A percentile compares a stretch with the other conserved stretches of the same genome.
phyloP scores from a whole-genome alignment of 2,113 vertebrate genomes.

The Paramormyrops kingsleyae region DNA sequence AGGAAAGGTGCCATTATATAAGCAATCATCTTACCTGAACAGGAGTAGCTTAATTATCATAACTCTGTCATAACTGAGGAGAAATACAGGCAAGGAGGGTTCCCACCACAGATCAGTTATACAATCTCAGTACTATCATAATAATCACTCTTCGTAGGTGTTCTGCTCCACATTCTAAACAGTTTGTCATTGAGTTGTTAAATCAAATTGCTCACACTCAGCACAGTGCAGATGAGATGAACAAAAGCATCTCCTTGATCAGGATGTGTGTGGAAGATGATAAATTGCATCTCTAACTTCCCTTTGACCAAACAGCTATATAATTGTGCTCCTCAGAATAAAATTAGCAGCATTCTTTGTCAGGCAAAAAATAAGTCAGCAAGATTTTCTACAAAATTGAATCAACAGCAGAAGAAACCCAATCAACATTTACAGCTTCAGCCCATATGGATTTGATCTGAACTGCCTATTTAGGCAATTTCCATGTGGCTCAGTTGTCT shows the following conservation, averaged over 20 bases:
- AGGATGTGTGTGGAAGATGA: not conserved
- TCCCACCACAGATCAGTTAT: not conserved
- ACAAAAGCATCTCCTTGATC: not conserved
- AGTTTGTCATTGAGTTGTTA: slow-evolving; percentile 1
- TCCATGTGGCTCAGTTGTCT: not conserved
- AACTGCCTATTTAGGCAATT: not conserved
- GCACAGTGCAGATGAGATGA: not conserved
- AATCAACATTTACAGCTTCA: not conserved
- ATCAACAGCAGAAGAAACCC: not conserved
- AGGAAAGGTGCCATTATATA: not conserved
- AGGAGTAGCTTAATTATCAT: not conserved
- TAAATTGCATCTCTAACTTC: not conserved
- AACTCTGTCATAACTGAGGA: not conserved
- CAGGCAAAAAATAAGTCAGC: not conserved
- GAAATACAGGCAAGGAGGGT: not conserved
- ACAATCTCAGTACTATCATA: not conserved
- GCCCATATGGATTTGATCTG: not conserved
- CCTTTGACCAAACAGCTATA: not conserved
- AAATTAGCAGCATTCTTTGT: not conserved
- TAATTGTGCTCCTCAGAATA: not conserved
- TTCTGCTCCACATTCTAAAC: not conserved
- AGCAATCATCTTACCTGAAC: not conserved
- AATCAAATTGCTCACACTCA: not conserved
- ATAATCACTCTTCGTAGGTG: not conserved
- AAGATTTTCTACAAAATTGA: not conserved